Base-by-base conservation (phyloP, 2,797 vertebrate genomes). In the Rhinophrynus dorsalis region DNA sequence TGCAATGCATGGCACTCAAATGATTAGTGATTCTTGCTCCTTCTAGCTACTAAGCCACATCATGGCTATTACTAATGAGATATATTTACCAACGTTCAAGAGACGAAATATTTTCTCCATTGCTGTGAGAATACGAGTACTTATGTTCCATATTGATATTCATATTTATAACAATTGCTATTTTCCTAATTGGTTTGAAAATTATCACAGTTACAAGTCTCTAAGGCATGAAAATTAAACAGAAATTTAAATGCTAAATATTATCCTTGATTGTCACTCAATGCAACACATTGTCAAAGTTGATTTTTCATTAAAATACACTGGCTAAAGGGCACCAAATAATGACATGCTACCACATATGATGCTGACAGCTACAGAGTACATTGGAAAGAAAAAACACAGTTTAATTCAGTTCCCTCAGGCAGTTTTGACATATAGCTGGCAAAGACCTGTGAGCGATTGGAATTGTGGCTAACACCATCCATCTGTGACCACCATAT, bases 371-470 rank as follows among this genome's bases (percentile, higher is more conserved):
- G 20, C 3, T 40, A 21, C n/a, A 44, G 40, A 56, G 13, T 58
- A 33, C n/a, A 61, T 47, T 7, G 66, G 63, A 57, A 65, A 0
- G 18, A 18, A 27, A 3, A 20, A 20, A 37, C 40, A 30, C 1
- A 61, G 37, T 54, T 12, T 17, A 64, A 27, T 68, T 69, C 57
- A 30, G 15, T 64, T 67, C 26, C 27, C 33, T 40, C 47, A 60
- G 68, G 60, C n/a, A 38, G 51, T 7, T 5, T 9, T 78, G 63
- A 74, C 67, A 74, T 48, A 38, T 66, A 70, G 55, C 67, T 75
- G 61, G 67, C 67, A 32, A 13, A 55, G 54, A 48, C 67, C 55
- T 65, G 60, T 8, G 24, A 70, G 30, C 30, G 38, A 54, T 70
- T 48, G 47, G 65, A 75, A 33, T 26, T 1, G 29, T 75, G 67